Conservation (phyloP, 1,140 invertebrate species). For the Drosophila nikananu region DNA sequence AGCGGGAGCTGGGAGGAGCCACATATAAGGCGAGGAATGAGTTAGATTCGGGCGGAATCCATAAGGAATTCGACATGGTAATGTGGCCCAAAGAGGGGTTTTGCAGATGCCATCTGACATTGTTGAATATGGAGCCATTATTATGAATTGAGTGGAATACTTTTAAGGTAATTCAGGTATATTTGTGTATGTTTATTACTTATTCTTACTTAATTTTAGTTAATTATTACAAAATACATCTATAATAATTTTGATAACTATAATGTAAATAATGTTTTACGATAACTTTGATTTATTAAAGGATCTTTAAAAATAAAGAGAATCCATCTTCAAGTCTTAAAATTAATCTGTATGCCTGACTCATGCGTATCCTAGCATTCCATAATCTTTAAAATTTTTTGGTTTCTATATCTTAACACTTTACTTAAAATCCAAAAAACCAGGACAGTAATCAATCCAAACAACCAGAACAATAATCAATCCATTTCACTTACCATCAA, state of each 20-base stretch:
- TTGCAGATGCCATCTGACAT: constrained; percentile 5
- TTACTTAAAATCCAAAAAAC: background rate
- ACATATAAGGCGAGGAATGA: constrained; percentile 33
- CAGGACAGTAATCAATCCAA: background rate
- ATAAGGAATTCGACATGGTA: constrained; percentile 22
- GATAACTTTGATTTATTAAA: too few relatives aligned
- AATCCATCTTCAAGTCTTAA: too few relatives aligned
- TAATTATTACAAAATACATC: too few relatives aligned
- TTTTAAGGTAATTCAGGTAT: background rate
- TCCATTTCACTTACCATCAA: constrained; percentile 3
- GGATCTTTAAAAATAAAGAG: too few relatives aligned
- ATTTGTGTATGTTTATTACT: background rate
- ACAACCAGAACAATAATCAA: background rate
- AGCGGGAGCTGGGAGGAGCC: background rate
- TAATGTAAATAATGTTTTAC: too few relatives aligned
- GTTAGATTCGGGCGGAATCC: constrained; percentile 18
- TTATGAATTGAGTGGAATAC: background rate
- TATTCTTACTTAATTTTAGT: too few relatives aligned
- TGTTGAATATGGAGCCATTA: constrained; percentile 8
- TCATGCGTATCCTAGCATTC: too few relatives aligned
- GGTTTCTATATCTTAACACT: background rate
- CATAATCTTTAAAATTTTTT: background rate
- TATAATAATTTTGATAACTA: too few relatives aligned
- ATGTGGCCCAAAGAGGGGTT: background rate
- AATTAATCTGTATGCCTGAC: too few relatives aligned